Base-by-base conservation (phyloP, 2,113 vertebrate genomes). In the Eonycteris spelaea region DNA sequence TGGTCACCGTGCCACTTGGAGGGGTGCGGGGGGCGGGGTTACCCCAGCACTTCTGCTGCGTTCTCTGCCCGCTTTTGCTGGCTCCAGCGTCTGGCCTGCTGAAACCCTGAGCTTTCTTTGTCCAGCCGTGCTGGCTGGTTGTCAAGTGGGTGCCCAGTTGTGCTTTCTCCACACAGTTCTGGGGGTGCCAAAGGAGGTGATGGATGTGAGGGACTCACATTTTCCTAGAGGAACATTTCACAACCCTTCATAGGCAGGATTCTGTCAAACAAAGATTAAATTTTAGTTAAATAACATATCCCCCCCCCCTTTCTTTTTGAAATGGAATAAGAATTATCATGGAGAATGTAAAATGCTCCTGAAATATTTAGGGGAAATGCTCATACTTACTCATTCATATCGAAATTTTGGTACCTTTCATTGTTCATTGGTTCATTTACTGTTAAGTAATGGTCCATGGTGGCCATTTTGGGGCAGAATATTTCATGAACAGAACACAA, bases 401-500 rank as follows among this genome's bases (percentile, higher is more conserved):
- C 7, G 71, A 51, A 24, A 61, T 12, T 28, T 83, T n/a, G 63
- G 7, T 35, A 73, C 4, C 2, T 22, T 43, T 73, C 21, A 28
- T 7, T 80, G 24, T n/a, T 77, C 7, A 19, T n/a, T 43, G n/a
- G 73, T 95, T 12, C 6, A 79, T 45, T 86, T 3, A 18, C 30
- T 83, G 3, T 63, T 33, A 83, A 26, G 6, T 38, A 6, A 59
- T 80, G 33, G 35, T 2, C 13, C 21, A 70, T 4, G 11, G 14
- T 79, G 33, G 0, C 3, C 35, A 65, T 71, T 86, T 70, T 40
- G 26, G 24, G 16, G 3, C 61, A 75, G 75, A 88, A 9, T n/a
- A 74, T 45, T 73, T 94, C 55, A 61, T 78, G 86, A 78, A 71
- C 12, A 86, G 97, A 97, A 92, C 6, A 93, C 55, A 38, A 93